Base-by-base conservation (phyloP, 1,140 invertebrate species). In the Apis cerana region DNA sequence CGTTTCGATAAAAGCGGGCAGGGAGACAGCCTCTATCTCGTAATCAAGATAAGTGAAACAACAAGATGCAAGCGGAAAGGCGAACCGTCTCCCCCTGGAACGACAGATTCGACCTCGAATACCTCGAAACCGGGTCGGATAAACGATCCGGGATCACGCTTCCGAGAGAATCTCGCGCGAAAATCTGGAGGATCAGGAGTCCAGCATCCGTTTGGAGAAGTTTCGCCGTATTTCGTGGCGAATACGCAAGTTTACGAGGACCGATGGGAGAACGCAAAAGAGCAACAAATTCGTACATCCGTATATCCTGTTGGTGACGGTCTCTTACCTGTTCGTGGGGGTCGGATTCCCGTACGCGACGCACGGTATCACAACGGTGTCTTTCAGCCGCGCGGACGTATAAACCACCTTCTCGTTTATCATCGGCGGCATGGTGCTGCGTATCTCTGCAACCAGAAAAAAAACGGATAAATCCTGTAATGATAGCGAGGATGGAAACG, bases 271-370 rank as follows among this genome's bases (percentile, higher is more conserved):
- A 43, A 33, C 33, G 33, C 33, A 33, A 33, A 33, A 33, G 33
- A 21, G 43, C 21, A 33, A 50, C 33, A 61, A 75, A 69, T 69
- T 77, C 65, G 43, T 13, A 27, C 19, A 7, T 7, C 0, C 33
- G 5, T 43, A 43, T n/a, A 52, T 48, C 43, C 4, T 2, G 33
- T 43, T 15, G 1, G 21, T 13, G 59, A 56, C 7, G 23, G n/a
- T n/a, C 43, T 56, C 92, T 94, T 93, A 96, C 95, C 95, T 95
- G 91, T 95, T 95, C 1, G 91, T 91, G 19, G 95, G 95, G 15
- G 94, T 94, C 33, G 96, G 96, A 89, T 95, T 95, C 17, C 95
- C 95, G 87, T 96, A 95, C 50, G 96, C 96, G 61, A 96, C 96
- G 92, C 96, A 97, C 9, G 96, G 95, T 56, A 97, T 92, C 33